phyloP scores from a whole-genome alignment of 1,140 invertebrate genomes.

The Spodoptera frugiperda region DNA sequence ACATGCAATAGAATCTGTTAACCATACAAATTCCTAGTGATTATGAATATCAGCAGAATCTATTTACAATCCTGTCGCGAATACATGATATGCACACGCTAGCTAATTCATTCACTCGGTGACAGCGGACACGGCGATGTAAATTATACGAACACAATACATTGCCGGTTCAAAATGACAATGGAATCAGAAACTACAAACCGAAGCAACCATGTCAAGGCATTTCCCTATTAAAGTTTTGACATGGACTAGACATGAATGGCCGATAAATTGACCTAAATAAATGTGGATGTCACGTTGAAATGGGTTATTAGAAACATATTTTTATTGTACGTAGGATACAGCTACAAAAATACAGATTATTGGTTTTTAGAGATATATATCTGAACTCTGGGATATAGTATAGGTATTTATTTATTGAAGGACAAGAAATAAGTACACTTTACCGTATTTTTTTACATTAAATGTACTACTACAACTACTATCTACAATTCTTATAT shows the following conservation, averaged over 20 bases:
- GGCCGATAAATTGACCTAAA: conserved; percentile 44
- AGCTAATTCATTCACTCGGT: conserved; percentile 11
- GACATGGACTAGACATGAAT: conserved; percentile 51
- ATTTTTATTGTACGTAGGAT: no score
- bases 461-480: no score
- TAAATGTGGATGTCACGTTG: conserved; percentile 22
- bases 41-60: background rate
- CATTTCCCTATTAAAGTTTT: conserved; percentile 60
- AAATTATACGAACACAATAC: conserved; percentile 49
- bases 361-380: no score
- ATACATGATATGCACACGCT: background rate
- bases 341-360: background rate
- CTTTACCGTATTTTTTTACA: no score
- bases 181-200: conserved; percentile 27
- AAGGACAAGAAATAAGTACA: no score
- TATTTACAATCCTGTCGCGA: background rate
- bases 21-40: background rate
- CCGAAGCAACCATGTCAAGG: conserved; percentile 58
- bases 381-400: no score
- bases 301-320: conserved; percentile 1
- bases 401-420: no score
- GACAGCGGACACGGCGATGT: conserved; percentile 35
- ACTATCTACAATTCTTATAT: no score
- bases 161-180: conserved; percentile 48
- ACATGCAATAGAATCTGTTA: no score